Evolutionary conservation across 1,140 invertebrate genomes (phyloP).

Genomic region (Hyphantria cunea): DNA sequence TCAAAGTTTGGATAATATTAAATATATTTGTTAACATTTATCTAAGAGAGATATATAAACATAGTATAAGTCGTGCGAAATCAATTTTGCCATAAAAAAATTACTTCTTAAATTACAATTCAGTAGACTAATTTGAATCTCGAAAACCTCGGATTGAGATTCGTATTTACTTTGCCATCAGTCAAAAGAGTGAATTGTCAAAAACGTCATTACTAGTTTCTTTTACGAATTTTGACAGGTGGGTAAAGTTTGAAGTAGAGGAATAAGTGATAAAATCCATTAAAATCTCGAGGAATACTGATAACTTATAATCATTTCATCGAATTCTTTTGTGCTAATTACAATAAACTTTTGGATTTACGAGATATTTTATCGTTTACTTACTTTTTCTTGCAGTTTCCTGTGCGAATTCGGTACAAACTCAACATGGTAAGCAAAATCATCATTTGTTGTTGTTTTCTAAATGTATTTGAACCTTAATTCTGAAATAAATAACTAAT

Average conservation of each 20-base stretch:
- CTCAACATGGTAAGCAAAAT: neutral
- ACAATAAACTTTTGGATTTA: neutral
- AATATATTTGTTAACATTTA: too few relatives aligned
- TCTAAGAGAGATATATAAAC: too few relatives aligned
- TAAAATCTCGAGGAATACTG: slow-evolving; percentile 46
- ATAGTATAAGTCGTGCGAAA: too few relatives aligned
- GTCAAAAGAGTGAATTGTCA: too few relatives aligned
- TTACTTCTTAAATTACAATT: too few relatives aligned
- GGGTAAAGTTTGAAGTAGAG: slow-evolving; percentile 19
- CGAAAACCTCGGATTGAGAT: slow-evolving; percentile 4
- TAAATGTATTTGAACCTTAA: neutral
- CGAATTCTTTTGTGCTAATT: too few relatives aligned
- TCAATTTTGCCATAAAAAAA: too few relatives aligned
- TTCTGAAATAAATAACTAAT: too few relatives aligned
- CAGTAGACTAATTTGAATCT: too few relatives aligned
- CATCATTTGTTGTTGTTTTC: neutral
- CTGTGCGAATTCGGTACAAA: slow-evolving; percentile 8
- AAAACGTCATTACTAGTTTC: slow-evolving; percentile 24
- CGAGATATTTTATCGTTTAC: slow-evolving; percentile 31
- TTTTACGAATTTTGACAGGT: slow-evolving; percentile 63
- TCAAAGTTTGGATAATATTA: too few relatives aligned
- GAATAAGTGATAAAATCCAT: neutral
- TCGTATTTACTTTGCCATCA: neutral
- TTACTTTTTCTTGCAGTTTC: slow-evolving; percentile 47
- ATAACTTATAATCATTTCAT: neutral